These are phyloP conservation scores for Scaptomyza polygonia DNA, from an alignment of 2,888 invertebrate species.

Conservation along the genomic window DNA sequence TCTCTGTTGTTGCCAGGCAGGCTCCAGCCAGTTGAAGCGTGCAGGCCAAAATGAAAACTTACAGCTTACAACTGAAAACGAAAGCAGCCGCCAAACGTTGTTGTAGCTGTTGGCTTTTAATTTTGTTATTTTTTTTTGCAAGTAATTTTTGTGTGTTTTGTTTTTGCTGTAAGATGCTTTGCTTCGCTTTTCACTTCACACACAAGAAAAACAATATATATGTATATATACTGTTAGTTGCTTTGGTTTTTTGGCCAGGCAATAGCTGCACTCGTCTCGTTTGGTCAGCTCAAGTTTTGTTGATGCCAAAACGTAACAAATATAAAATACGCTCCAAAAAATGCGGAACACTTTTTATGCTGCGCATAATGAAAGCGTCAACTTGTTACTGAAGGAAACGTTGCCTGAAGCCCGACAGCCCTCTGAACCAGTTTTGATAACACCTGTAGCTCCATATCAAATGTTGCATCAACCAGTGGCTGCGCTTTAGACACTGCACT, in stretches of 20 bases:
- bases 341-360: slow-evolving; percentile 69
- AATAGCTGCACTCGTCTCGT: slow-evolving; percentile 65
- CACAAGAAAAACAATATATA: slow-evolving; percentile 12
- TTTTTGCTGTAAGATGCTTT: slow-evolving; percentile 25
- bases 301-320: slow-evolving; percentile 42
- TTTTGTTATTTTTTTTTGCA: slow-evolving; percentile 44
- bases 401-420: slow-evolving; percentile 27
- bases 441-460: slow-evolving; percentile 35
- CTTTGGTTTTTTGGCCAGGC: slow-evolving; percentile 66
- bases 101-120: slow-evolving; percentile 8
- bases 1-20: slow-evolving; percentile 32
- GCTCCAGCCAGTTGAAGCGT: slow-evolving; percentile 73
- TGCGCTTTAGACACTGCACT: not conserved
- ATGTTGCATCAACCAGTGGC: slow-evolving; percentile 16
- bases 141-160: slow-evolving; percentile 54
- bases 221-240: slow-evolving; percentile 28
- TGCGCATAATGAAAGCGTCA: slow-evolving; percentile 72
- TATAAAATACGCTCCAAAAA: slow-evolving; percentile 61
- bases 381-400: slow-evolving; percentile 48
- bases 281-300: slow-evolving; percentile 69
- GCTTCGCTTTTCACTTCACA: slow-evolving; percentile 73
- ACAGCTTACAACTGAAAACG: slow-evolving; percentile 72
- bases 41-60: slow-evolving; percentile 65
- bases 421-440: slow-evolving; percentile 55
- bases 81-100: slow-evolving; percentile 65